A percentile compares a stretch with the other conserved stretches of the same genome.
Evolutionary conservation across 2,113 vertebrate species (phyloP).

Genomic region (Ophiodon elongatus): DNA sequence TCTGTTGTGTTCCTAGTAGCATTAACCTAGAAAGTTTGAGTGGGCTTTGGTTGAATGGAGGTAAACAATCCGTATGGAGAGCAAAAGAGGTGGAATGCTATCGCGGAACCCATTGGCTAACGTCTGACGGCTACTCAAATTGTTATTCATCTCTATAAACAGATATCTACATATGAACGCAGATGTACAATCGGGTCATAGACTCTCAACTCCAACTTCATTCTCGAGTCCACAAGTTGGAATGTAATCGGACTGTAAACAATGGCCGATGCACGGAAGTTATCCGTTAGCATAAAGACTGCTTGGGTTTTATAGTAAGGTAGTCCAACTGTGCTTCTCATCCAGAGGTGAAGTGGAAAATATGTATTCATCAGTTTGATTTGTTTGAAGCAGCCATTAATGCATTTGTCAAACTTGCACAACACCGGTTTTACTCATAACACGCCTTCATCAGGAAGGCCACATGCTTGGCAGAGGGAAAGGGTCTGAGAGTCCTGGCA

Average conservation of each 20-base stretch:
- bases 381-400: background rate
- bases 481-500: background rate
- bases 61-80: background rate
- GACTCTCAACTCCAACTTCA: background rate
- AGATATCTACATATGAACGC: background rate
- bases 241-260: background rate
- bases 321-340: no score
- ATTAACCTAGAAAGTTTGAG: background rate
- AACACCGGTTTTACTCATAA: background rate
- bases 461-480: background rate
- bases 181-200: background rate
- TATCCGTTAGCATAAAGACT: background rate
- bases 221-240: background rate
- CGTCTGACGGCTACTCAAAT: no score
- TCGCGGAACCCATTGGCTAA: no score
- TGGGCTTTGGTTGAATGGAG: background rate
- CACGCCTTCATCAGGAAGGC: background rate
- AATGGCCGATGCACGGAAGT: background rate
- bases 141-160: background rate
- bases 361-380: background rate
- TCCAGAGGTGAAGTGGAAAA: background rate
- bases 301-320: background rate
- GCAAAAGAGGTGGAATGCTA: no score
- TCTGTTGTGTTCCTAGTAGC: background rate
- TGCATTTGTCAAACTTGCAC: background rate